Evolutionary conservation across 2,113 vertebrate genomes (phyloP).

Genomic region (Ondatra zibethicus): DNA sequence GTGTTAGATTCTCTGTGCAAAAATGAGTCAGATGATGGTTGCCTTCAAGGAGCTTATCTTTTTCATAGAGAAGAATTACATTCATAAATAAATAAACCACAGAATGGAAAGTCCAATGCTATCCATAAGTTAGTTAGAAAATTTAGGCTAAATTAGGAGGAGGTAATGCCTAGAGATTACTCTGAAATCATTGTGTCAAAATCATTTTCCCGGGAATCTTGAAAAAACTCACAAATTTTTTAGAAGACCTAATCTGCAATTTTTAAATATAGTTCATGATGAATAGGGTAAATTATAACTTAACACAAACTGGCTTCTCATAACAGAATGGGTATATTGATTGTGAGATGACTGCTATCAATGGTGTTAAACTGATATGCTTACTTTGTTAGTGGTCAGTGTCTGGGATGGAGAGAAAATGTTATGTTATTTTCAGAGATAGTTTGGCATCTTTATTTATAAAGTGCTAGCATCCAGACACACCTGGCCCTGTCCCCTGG

Average conservation of each 20-base stretch:
- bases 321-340: not conserved
- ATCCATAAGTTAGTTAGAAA: not conserved
- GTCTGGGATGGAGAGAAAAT: not conserved
- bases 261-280: not conserved
- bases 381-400: not conserved
- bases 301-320: not conserved
- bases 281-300: not conserved
- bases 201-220: not conserved
- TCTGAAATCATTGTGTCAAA: conserved; percentile 28
- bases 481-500: no score
- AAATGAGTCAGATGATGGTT: not conserved
- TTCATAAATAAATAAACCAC: not conserved
- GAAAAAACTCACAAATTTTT: not conserved
- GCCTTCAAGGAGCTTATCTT: not conserved
- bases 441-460: conserved; percentile 4
- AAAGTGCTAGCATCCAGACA: not conserved
- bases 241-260: not conserved
- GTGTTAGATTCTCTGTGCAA: not conserved
- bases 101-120: conserved; percentile 9
- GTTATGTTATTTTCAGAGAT: not conserved
- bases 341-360: not conserved
- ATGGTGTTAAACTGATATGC: not conserved
- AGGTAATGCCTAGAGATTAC: not conserved
- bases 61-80: not conserved
- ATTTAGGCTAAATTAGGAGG: conserved; percentile 3